Evolutionary conservation across 2,888 invertebrate genomes (phyloP).

Genomic region (Choristoneura rosaceana): DNA sequence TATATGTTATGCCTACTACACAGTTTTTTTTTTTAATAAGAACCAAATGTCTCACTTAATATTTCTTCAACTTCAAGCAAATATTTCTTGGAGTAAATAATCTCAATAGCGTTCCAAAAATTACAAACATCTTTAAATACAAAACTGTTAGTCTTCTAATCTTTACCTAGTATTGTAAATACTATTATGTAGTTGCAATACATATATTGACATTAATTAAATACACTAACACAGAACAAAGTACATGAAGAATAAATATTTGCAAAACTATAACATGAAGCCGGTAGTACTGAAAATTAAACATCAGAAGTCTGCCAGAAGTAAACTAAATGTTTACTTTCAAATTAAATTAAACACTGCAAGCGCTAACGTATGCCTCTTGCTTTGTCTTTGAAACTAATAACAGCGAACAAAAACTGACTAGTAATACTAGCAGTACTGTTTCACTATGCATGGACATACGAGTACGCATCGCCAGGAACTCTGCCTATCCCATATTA

Average conservation of each 20-base stretch:
- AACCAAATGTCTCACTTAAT: too few relatives aligned
- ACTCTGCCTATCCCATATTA: too few relatives aligned
- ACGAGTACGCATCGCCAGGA: too few relatives aligned
- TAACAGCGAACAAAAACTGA: too few relatives aligned
- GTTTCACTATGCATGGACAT: too few relatives aligned
- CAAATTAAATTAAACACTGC: background rate
- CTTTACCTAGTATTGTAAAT: background rate
- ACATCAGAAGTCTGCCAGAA: background rate
- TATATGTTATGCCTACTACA: too few relatives aligned
- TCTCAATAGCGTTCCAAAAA: too few relatives aligned
- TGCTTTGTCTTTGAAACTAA: background rate
- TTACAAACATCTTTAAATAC: too few relatives aligned
- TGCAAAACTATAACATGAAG: background rate
- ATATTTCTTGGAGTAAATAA: too few relatives aligned
- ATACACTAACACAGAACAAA: background rate
- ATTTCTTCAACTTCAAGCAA: too few relatives aligned
- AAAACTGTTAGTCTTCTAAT: background rate
- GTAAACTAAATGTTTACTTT: background rate
- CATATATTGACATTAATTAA: slow-evolving; percentile 1
- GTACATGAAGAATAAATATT: slow-evolving; percentile 2
- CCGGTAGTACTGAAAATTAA: background rate
- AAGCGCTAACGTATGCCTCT: background rate
- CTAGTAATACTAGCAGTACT: too few relatives aligned
- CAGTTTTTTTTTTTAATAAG: too few relatives aligned
- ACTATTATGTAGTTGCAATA: background rate